These are phyloP conservation scores for Alosa sapidissima DNA, from an alignment of 2,797 vertebrate genomes.

Conservation along the genomic window DNA sequence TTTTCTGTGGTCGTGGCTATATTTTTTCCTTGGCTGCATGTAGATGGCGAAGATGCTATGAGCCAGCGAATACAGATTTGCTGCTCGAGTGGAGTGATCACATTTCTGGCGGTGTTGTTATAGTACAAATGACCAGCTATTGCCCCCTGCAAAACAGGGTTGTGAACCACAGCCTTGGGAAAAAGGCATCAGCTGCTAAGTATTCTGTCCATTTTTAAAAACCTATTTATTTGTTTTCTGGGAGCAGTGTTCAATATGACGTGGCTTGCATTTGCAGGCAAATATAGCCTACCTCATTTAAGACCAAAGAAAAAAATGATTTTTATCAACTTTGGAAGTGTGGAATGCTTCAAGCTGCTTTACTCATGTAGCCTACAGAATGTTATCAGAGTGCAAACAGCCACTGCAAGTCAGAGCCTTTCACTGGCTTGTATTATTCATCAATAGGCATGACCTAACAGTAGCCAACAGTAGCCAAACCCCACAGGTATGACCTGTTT, in stretches of 20 bases:
- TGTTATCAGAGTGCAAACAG: neutral
- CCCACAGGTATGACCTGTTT: neutral
- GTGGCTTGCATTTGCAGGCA: neutral
- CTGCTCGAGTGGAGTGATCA: slow-evolving; percentile 42
- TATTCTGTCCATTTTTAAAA: slow-evolving; percentile 8
- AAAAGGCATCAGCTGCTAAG: slow-evolving; percentile 10
- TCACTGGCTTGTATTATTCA: neutral
- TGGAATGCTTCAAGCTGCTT: neutral
- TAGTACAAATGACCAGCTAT: slow-evolving; percentile 48
- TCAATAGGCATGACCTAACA: neutral
- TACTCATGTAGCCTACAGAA: neutral
- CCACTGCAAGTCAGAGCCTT: neutral
- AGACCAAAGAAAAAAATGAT: neutral
- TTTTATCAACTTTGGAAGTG: neutral
- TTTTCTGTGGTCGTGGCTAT: neutral
- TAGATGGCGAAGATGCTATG: slow-evolving; percentile 30
- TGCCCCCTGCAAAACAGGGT: slow-evolving; percentile 40
- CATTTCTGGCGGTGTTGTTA: slow-evolving; percentile 26
- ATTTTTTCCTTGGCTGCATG: slow-evolving; percentile 36
- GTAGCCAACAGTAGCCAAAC: neutral
- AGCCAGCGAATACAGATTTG: slow-evolving; percentile 49
- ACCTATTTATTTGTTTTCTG: neutral
- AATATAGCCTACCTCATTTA: neutral
- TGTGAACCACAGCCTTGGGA: slow-evolving; percentile 37
- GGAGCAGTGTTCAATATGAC: neutral